Conservation (phyloP, 2,113 vertebrate genomes). For the Lasiurus borealis region DNA sequence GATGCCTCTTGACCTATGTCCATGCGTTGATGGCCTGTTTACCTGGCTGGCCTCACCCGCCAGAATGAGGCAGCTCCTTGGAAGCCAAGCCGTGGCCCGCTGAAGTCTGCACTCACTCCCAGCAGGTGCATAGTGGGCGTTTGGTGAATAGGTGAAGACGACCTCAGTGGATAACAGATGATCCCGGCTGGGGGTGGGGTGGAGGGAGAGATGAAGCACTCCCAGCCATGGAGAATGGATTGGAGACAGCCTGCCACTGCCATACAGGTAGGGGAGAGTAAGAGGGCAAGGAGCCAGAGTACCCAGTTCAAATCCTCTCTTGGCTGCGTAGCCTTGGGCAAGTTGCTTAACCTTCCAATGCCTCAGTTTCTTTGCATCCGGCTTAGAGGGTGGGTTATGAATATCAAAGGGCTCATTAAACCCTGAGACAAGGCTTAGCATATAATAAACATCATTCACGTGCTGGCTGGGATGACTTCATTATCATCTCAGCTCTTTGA, state of each 20-base stretch:
- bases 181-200: not conserved
- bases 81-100: not conserved
- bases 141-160: constrained; percentile 18
- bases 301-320: not conserved
- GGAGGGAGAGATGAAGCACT: not conserved
- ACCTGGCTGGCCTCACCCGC: not conserved
- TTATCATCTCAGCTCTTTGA: constrained; percentile 15
- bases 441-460: constrained; percentile 24
- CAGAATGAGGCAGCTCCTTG: not conserved
- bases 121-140: not conserved
- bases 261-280: no score
- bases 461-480: not conserved
- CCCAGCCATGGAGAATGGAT: not conserved
- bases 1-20: not conserved
- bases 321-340: not conserved
- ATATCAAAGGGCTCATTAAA: constrained; percentile 8
- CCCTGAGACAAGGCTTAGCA: not conserved
- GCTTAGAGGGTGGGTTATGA: constrained; percentile 2
- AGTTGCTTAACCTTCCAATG: not conserved
- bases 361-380: not conserved
- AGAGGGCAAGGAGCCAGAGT: not conserved
- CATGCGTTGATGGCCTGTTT: not conserved
- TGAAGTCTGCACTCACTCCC: not conserved
- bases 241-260: not conserved
- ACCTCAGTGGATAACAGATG: not conserved